Base-by-base conservation (phyloP, 2,888 invertebrate genomes). In the Nezara viridula region DNA sequence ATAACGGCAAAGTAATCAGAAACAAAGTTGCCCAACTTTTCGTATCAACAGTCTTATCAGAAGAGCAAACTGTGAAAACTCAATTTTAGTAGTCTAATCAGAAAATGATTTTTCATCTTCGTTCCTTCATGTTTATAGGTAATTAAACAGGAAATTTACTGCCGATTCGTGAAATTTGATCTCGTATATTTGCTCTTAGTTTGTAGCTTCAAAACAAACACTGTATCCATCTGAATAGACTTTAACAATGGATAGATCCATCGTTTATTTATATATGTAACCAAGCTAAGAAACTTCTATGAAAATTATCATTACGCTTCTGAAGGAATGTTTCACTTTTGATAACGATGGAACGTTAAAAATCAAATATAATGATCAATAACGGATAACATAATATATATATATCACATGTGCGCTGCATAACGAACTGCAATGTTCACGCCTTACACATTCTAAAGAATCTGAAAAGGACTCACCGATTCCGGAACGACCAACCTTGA, bases 11-110 rank as follows among this genome's bases (percentile, higher is more conserved):
- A 73, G 66, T 73, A 73, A 73, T 73, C 66, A 73, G 66, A 37
- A 73, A 73, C 66, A 73, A 73, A 73, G 66, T 73, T 73, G 66
- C 19, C 19, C 32, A 73, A 73, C 32, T 73, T 73, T 73, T 73
- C 32, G 66, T 73, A 73, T 73, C 66, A 73, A 73, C 66, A 37
- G 32, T 73, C 32, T 32, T 73, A 32, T 73, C 37, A 73, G 32
- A 32, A 73, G 66, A 37, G 66, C 66, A 37, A 37, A 73, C 66
- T 73, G 32, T 73, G 66, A 73, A 73, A 73, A 73, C 66, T 73
- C 66, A 73, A 73, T 73, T 73, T 73, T 73, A 73, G 37, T 37
- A 37, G 32, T 73, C 37, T 73, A 73, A 73, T 37, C 66, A 73
- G 66, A 73, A 73, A 73, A 21, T 73, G 16, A 73, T 73, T 19